These are phyloP conservation scores for Erythrocercus mccallii DNA, from an alignment of 2,113 vertebrate species.

Conservation along the genomic window DNA sequence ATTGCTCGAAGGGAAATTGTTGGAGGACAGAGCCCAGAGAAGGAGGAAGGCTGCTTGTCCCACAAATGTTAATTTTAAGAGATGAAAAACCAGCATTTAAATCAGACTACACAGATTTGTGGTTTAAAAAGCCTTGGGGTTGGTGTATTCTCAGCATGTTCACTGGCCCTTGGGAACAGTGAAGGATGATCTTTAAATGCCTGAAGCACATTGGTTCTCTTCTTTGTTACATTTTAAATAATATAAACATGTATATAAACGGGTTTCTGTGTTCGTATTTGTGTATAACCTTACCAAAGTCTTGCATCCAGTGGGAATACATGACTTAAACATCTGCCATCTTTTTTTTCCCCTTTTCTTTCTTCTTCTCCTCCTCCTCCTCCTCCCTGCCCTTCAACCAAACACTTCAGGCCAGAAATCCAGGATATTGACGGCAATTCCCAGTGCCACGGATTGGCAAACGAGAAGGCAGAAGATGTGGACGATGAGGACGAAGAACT, in stretches of 20 bases:
- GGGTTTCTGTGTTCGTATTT: background rate
- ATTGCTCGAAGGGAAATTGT: rapidly evolving
- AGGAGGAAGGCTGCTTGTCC: background rate
- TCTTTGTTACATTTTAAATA: background rate
- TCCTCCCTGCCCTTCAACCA: background rate
- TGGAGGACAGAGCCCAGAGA: background rate
- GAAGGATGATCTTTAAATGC: background rate
- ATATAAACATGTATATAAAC: rapidly evolving
- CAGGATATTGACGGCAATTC: slow-evolving; percentile 78
- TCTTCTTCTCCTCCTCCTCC: background rate
- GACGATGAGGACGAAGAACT: slow-evolving; percentile 93
- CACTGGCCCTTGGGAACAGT: background rate
- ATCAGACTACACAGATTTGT: background rate
- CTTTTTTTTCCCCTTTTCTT: background rate
- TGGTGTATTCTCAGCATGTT: background rate
- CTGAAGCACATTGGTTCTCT: background rate
- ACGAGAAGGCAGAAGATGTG: slow-evolving; percentile 83
- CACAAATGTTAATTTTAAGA: background rate
- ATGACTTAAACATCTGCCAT: background rate
- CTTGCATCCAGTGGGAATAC: background rate
- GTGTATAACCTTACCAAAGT: background rate
- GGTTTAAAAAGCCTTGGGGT: background rate
- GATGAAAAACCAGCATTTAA: background rate
- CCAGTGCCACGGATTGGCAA: slow-evolving; percentile 75
- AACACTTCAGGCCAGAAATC: slow-evolving; percentile 79